Conservation (phyloP, 2,888 invertebrate genomes). For the Anagyrus pseudococci region DNA sequence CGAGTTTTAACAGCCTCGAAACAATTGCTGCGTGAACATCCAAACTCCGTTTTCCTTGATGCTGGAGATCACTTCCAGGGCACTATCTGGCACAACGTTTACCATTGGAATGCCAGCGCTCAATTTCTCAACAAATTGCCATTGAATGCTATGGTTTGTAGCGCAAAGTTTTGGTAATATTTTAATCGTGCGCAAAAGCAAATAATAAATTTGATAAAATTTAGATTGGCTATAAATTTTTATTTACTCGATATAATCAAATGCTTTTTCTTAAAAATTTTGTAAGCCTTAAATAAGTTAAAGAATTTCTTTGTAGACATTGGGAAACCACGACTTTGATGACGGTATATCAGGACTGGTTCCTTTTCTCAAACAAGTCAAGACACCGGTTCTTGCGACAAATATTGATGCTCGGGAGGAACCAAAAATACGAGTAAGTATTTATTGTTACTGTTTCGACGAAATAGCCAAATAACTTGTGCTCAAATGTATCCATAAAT, state of each 20-base stretch:
- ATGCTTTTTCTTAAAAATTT: neutral
- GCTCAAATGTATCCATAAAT: neutral
- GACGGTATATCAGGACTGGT: slow-evolving; percentile 74
- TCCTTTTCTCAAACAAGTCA: slow-evolving; percentile 71
- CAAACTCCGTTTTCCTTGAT: slow-evolving; percentile 74
- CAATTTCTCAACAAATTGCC: slow-evolving; percentile 77
- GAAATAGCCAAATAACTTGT: neutral
- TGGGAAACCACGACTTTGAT: slow-evolving; percentile 91
- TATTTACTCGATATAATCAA: neutral
- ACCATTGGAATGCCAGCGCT: slow-evolving; percentile 76
- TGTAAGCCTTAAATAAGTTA: neutral
- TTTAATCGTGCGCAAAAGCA: neutral
- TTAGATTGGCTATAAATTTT: neutral
- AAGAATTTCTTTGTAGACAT: slow-evolving; percentile 66
- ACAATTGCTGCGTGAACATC: slow-evolving; percentile 62
- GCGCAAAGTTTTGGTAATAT: no score
- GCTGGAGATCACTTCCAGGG: slow-evolving; percentile 88
- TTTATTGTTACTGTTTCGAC: neutral
- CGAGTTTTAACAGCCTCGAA: slow-evolving; percentile 66
- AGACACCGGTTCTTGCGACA: slow-evolving; percentile 74
- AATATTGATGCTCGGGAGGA: slow-evolving; percentile 78
- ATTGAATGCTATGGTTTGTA: slow-evolving; percentile 77
- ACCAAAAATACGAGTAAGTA: slow-evolving; percentile 64
- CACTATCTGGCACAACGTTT: slow-evolving; percentile 80
- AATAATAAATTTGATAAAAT: neutral